phyloP scores from a whole-genome alignment of 2,113 vertebrate species.

The Saccopteryx bilineata region DNA sequence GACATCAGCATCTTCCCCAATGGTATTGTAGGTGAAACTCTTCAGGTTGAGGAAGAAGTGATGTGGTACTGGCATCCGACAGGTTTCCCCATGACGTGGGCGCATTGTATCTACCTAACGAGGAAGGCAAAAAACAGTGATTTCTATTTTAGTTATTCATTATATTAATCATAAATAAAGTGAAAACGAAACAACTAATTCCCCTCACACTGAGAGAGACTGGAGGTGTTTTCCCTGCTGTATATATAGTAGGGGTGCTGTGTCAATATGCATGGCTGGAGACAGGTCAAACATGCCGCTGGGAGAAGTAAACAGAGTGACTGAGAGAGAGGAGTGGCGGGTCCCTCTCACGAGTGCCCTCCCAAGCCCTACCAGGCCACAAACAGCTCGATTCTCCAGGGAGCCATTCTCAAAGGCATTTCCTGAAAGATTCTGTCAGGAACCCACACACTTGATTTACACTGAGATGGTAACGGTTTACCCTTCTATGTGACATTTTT shows the following conservation, averaged over 20 bases:
- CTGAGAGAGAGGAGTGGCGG: background rate
- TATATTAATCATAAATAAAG: background rate
- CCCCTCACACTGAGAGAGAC: background rate
- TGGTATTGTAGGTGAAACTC: slow-evolving; percentile 99
- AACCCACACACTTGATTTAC: background rate
- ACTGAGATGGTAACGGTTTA: background rate
- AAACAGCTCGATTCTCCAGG: background rate
- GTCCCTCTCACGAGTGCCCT: background rate
- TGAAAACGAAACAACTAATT: background rate
- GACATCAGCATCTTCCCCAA: slow-evolving; percentile 97
- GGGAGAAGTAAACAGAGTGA: background rate
- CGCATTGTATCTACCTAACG: slow-evolving; percentile 93
- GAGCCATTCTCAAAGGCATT: slow-evolving; percentile 22
- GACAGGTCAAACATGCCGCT: background rate
- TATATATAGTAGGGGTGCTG: background rate
- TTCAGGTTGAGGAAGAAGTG: slow-evolving; percentile 98
- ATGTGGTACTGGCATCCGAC: slow-evolving; percentile 95
- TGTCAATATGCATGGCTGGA: background rate
- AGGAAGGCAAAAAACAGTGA: slow-evolving; percentile 53
- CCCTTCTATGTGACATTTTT: slow-evolving; percentile 43
- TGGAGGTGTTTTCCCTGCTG: background rate
- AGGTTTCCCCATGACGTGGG: slow-evolving; percentile 94
- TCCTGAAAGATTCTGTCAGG: background rate
- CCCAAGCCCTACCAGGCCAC: background rate
- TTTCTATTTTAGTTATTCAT: background rate